Conservation (phyloP, 2,888 invertebrate species). For the Andrena bicolor region DNA sequence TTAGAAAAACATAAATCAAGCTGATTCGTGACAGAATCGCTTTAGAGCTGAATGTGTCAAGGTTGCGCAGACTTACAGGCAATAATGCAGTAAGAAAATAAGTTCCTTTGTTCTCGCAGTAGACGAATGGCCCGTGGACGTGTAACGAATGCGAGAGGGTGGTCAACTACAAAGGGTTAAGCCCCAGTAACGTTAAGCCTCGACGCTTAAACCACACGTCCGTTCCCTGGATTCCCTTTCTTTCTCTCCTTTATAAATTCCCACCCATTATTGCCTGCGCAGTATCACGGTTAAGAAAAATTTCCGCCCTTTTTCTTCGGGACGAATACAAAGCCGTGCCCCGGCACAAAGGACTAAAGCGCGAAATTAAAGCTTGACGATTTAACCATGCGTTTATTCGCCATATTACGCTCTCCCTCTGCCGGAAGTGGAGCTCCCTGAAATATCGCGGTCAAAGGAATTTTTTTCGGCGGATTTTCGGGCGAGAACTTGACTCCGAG, state of each 20-base stretch:
- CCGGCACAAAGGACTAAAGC: slow-evolving; percentile 50
- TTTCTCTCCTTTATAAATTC: slow-evolving; percentile 55
- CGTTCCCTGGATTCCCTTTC: slow-evolving; percentile 35
- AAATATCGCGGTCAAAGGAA: slow-evolving; percentile 42
- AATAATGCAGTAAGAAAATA: slow-evolving; percentile 33
- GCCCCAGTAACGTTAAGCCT: slow-evolving; percentile 37
- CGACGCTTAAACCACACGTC: slow-evolving; percentile 50
- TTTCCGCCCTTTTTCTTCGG: slow-evolving; percentile 51
- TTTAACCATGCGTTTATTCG: slow-evolving; percentile 56
- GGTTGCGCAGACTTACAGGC: slow-evolving; percentile 19
- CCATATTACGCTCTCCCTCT: not conserved
- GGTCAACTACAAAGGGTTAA: slow-evolving; percentile 47
- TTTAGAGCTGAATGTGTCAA: not conserved
- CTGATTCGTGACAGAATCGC: not conserved
- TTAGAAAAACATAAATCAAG: no score
- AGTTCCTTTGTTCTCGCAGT: slow-evolving; percentile 32
- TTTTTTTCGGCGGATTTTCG: not conserved
- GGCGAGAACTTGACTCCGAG: not conserved
- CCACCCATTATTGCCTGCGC: slow-evolving; percentile 49
- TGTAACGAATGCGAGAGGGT: slow-evolving; percentile 54
- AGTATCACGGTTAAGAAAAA: slow-evolving; percentile 63
- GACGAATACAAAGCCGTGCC: slow-evolving; percentile 38
- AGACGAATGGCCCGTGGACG: slow-evolving; percentile 49
- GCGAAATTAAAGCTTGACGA: slow-evolving; percentile 60
- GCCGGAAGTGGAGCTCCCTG: not conserved